A percentile compares a stretch with the other conserved stretches of the same genome.
phyloP scores from a whole-genome alignment of 2,113 vertebrate genomes.

The Maccullochella peelii region DNA sequence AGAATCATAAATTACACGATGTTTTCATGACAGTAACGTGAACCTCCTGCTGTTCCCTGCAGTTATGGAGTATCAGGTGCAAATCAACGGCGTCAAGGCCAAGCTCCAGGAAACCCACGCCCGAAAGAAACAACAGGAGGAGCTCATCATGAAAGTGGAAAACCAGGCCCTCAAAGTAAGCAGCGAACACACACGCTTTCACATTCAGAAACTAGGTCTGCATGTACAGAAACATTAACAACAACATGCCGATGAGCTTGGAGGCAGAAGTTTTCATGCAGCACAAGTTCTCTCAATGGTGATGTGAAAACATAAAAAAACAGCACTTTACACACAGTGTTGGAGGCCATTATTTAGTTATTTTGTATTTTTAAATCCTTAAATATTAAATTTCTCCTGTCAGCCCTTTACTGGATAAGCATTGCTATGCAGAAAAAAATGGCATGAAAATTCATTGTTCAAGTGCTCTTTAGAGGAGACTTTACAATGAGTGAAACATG shows the following conservation, averaged over 20 bases:
- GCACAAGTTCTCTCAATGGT: conserved; percentile 44
- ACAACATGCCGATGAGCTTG: conserved; percentile 37
- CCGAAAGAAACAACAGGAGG: conserved; percentile 95
- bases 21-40: conserved; percentile 9
- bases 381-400: conserved; percentile 33
- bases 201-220: conserved; percentile 51
- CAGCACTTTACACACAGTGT: conserved; percentile 39
- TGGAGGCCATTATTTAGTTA: conserved; percentile 8
- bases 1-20: neutral
- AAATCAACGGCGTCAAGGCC: conserved; percentile 93
- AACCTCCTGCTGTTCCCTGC: conserved; percentile 38
- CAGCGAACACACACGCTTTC: neutral
- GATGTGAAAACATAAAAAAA: conserved; percentile 42
- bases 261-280: conserved; percentile 46
- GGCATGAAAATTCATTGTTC: conserved; percentile 37
- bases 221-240: conserved; percentile 46
- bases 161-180: conserved; percentile 96
- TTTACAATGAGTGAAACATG: conserved; percentile 59
- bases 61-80: conserved; percentile 95
- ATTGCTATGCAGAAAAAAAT: conserved; percentile 16
- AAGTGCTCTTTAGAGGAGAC: conserved; percentile 49
- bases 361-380: conserved; percentile 14
- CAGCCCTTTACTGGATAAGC: conserved; percentile 18
- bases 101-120: conserved; percentile 97
- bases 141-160: conserved; percentile 99